These are phyloP conservation scores for Cynocephalus volans DNA, from an alignment of 2,113 vertebrate genomes.

Conservation along the genomic window DNA sequence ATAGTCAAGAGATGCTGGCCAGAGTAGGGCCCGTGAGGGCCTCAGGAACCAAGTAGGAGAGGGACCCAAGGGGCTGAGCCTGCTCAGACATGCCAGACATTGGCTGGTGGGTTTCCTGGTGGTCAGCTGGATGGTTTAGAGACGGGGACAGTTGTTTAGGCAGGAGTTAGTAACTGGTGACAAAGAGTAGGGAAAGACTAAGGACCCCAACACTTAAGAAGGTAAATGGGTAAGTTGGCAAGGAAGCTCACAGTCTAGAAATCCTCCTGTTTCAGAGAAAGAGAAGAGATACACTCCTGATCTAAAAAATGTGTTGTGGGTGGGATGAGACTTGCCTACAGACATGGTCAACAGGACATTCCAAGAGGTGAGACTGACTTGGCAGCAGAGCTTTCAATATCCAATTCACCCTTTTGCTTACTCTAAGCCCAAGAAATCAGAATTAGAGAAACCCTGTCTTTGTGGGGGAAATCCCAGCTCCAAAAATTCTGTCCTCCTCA, in stretches of 20 bases:
- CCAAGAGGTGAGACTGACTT: neutral
- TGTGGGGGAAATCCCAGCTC: neutral
- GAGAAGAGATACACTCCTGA: neutral
- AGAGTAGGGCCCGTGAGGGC: neutral
- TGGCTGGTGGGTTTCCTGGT: neutral
- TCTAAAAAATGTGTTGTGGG: neutral
- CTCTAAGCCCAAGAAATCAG: neutral
- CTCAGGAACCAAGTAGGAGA: neutral
- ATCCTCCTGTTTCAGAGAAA: neutral
- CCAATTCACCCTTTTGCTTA: neutral
- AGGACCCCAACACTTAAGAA: neutral
- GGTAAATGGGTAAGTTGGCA: rapidly evolving
- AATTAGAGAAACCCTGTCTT: neutral
- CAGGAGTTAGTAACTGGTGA: neutral
- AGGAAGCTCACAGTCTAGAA: neutral
- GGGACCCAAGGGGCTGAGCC: neutral
- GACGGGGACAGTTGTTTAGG: neutral
- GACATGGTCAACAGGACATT: no score
- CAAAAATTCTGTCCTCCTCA: neutral
- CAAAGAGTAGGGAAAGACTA: neutral
- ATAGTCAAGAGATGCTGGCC: neutral
- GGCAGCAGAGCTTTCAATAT: neutral
- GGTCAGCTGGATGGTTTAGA: neutral
- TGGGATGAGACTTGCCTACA: neutral
- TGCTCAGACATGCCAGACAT: neutral